These are phyloP conservation scores for Pyrochroa serraticornis DNA, from an alignment of 2,888 invertebrate species.

Conservation along the genomic window DNA sequence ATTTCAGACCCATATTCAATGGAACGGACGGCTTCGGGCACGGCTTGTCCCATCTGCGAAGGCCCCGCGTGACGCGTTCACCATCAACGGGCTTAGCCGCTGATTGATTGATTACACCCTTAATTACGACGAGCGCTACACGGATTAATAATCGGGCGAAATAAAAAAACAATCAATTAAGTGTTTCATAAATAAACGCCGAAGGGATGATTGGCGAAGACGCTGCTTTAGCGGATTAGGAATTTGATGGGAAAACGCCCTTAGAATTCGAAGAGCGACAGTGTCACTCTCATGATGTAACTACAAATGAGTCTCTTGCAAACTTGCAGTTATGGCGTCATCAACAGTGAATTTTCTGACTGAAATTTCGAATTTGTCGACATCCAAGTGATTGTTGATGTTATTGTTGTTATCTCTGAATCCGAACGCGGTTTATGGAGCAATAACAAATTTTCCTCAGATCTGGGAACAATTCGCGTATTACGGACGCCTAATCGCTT, in stretches of 20 bases:
- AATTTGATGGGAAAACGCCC: not conserved
- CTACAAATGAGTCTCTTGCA: too few species aligned
- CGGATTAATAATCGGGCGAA: conserved; percentile 19
- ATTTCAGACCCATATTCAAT: conserved; percentile 25
- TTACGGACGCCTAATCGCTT: too few species aligned
- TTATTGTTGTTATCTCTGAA: too few species aligned
- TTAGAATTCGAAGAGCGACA: not conserved
- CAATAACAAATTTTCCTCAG: too few species aligned
- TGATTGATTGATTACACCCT: conserved; percentile 31
- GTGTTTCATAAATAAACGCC: not conserved
- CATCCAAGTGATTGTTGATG: too few species aligned
- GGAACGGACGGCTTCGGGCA: conserved; percentile 1
- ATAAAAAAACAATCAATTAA: conserved; percentile 2
- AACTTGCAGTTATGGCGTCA: too few species aligned
- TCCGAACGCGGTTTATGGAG: too few species aligned
- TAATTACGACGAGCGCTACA: conserved; percentile 20
- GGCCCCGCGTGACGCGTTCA: conserved; percentile 13
- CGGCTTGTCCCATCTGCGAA: conserved; percentile 31
- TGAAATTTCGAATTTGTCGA: too few species aligned
- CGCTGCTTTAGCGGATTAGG: not conserved
- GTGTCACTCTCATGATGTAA: not conserved
- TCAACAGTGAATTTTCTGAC: too few species aligned
- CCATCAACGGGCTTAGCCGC: conserved; percentile 12
- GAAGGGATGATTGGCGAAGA: too few species aligned
- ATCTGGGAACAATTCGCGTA: too few species aligned